Evolutionary conservation across 2,797 vertebrate species (phyloP).

Genomic region (Neopelma chrysocephalum): DNA sequence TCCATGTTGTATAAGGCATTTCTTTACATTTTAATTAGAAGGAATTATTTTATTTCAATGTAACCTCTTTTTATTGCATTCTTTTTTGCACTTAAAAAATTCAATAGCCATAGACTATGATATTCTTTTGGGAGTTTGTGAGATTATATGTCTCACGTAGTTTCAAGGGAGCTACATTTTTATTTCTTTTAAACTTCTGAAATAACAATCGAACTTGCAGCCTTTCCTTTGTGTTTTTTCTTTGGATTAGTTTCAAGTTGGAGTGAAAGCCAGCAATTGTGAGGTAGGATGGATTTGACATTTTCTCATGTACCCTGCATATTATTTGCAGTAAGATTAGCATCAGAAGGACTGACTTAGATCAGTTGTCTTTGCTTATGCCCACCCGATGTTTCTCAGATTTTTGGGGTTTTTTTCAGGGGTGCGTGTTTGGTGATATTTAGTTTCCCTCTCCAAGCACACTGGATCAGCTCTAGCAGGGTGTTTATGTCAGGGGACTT

Average conservation of each 20-base stretch:
- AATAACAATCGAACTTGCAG: not conserved
- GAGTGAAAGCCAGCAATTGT: conserved; percentile 55
- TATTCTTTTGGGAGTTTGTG: conserved; percentile 20
- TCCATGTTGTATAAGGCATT: not conserved
- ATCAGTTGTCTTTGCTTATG: conserved; percentile 37
- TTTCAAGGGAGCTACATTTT: conserved; percentile 17
- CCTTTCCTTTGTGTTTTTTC: conserved; percentile 35
- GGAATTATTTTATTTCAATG: not conserved
- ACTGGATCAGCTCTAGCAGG: not conserved
- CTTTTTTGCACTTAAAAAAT: conserved; percentile 9
- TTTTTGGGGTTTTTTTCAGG: not conserved
- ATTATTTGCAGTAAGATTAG: conserved; percentile 66
- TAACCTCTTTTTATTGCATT: conserved; percentile 2
- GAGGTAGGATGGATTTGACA: conserved; percentile 13
- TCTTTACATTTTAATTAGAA: not conserved
- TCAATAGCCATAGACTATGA: not conserved
- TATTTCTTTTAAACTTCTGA: conserved; percentile 26
- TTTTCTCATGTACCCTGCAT: conserved; percentile 52
- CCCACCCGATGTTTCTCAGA: not conserved
- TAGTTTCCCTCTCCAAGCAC: not conserved
- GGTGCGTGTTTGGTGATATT: not conserved
- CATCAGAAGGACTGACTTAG: conserved; percentile 31
- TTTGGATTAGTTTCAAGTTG: conserved; percentile 43
- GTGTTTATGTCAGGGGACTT: not conserved
- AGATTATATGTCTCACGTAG: not conserved